phyloP scores from a whole-genome alignment of 2,113 vertebrate genomes.

The Coptodon bakossiorum region DNA sequence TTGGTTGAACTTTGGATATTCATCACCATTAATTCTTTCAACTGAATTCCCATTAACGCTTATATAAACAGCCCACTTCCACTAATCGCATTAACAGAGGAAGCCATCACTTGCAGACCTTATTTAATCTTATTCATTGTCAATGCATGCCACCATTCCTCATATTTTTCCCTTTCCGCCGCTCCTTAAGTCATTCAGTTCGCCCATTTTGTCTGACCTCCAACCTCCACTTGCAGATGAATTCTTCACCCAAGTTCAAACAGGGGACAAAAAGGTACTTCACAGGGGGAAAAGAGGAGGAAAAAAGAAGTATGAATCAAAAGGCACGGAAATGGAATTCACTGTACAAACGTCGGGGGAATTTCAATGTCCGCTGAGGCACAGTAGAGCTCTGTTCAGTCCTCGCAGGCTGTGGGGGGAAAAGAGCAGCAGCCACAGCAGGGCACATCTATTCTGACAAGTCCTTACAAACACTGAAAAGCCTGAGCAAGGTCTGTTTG shows the following conservation, averaged over 20 bases:
- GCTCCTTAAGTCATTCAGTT: conserved; percentile 5
- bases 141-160: neutral
- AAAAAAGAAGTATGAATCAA: conserved; percentile 44
- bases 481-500: conserved; percentile 47
- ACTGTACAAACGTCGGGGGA: conserved; percentile 59
- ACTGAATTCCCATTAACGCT: neutral
- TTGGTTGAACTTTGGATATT: neutral
- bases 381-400: conserved; percentile 62
- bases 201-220: conserved; percentile 34
- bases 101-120: neutral
- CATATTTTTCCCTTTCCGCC: neutral
- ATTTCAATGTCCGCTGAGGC: conserved; percentile 47
- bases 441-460: conserved; percentile 53
- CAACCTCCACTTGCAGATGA: conserved; percentile 39
- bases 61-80: neutral
- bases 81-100: neutral
- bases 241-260: conserved; percentile 60
- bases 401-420: conserved; percentile 35
- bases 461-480: conserved; percentile 33
- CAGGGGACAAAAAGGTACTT: conserved; percentile 54
- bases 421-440: conserved; percentile 50
- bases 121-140: conserved; percentile 16
- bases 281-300: conserved; percentile 1
- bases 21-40: neutral
- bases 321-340: conserved; percentile 64